Evolutionary conservation across 2,797 vertebrate species (phyloP).

Genomic region (Tokudaia muenninki): DNA sequence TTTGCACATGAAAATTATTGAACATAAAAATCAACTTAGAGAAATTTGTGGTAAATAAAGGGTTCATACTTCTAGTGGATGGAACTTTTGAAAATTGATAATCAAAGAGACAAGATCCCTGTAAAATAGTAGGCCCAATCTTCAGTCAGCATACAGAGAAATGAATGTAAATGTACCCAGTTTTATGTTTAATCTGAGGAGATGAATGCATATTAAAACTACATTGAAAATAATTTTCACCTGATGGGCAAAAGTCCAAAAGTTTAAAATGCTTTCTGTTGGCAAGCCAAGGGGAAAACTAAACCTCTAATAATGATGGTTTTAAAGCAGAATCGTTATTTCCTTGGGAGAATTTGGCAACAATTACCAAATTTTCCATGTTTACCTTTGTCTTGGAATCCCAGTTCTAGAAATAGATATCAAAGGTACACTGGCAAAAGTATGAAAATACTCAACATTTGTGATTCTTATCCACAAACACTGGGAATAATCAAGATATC

Average conservation of each 20-base stretch:
- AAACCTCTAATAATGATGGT: slow-evolving; percentile 5
- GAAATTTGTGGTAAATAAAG: not conserved
- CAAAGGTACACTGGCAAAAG: slow-evolving; percentile 39
- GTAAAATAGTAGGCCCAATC: not conserved
- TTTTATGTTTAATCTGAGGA: slow-evolving; percentile 37
- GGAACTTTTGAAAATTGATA: slow-evolving; percentile 23
- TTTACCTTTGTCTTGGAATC: slow-evolving; percentile 58
- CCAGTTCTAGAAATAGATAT: slow-evolving; percentile 32
- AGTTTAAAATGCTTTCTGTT: slow-evolving; percentile 38
- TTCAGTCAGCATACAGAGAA: slow-evolving; percentile 1
- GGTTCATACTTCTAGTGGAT: not conserved
- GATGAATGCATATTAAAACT: slow-evolving; percentile 40
- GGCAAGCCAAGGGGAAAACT: not conserved
- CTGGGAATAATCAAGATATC: not conserved
- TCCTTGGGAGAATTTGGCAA: slow-evolving; percentile 50
- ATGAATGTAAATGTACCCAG: slow-evolving; percentile 11
- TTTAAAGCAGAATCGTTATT: not conserved
- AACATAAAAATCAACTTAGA: slow-evolving; percentile 47
- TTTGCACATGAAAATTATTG: slow-evolving; percentile 43
- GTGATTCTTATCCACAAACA: not conserved
- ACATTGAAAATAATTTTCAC: slow-evolving; percentile 8
- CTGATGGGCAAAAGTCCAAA: slow-evolving; percentile 38
- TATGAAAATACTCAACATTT: not conserved
- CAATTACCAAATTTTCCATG: not conserved
- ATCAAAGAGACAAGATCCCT: not conserved